Base-by-base conservation (phyloP, 2,797 vertebrate genomes). In the Catamblyrhynchus diadema region DNA sequence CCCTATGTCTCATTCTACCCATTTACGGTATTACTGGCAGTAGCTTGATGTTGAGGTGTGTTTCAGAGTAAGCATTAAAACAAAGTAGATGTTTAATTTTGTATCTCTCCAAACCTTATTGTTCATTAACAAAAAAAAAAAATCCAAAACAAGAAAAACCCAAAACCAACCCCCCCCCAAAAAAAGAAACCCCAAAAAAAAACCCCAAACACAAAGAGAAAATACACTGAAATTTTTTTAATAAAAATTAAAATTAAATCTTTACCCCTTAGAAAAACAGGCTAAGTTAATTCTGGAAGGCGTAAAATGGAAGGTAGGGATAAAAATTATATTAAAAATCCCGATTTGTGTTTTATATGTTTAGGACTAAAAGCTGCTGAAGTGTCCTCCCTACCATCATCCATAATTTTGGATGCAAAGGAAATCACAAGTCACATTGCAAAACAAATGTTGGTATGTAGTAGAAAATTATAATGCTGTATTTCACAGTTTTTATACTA, bases 301-400 rank as follows among this genome's bases (percentile, higher is more conserved):
- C 3, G 7, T 30, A 19, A 13, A 33, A 28, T 82, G 50, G 22
- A 66, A 73, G 9, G 37, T 44, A 39, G 32, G 11, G 24, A 56
- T 54, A 81, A 82, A 77, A 72, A 51, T 21, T 5, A 32, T 41
- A 53, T 77, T 1, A 28, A 20, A 22, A 37, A 53, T 62, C 22
- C 10, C 91, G 23, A 72, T 74, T 66, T 16, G 13, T 93, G 50
- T 95, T 82, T 81, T 87, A 14, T 95, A n/a, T 94, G 93, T 97
- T 70, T 95, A 99, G 99, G 99, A 81, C 97, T 99, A 96, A 99
- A 98, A 98, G 99, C 99, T 93, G 99, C 99, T 93, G 99, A 99
- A 95, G 98, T 98, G 83, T 99, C 99, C 9, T 98, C 98, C 35
- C 97, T 99, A 81, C 99, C 99, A 54, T 75, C 96, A 45, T 97